Conservation (phyloP, 2,888 invertebrate genomes). For the Caenorhabditis plicata region DNA sequence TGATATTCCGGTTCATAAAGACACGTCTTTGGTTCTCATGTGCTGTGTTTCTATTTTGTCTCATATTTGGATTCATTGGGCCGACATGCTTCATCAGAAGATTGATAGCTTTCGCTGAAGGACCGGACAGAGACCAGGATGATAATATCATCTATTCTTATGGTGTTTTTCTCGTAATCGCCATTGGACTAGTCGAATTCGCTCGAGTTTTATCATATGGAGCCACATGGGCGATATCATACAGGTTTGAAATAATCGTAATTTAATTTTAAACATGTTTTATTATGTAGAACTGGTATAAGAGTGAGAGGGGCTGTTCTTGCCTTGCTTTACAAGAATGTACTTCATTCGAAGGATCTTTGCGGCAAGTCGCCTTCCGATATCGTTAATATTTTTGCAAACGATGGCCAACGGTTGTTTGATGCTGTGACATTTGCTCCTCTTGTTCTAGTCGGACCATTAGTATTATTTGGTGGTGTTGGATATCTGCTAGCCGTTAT, state of each 20-base stretch:
- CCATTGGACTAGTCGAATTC: constrained; percentile 57
- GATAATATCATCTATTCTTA: constrained; percentile 18
- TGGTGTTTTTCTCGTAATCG: constrained; percentile 14
- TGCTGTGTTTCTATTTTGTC: constrained; percentile 60
- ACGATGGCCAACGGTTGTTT: constrained; percentile 68
- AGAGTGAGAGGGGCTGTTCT: constrained; percentile 67
- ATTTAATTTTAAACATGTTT: background rate
- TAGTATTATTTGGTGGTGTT: constrained; percentile 66
- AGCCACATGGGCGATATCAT: constrained; percentile 67
- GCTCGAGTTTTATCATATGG: constrained; percentile 66
- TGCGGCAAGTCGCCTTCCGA: constrained; percentile 27
- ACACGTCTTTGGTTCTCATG: constrained; percentile 64
- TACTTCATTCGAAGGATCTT: constrained; percentile 23
- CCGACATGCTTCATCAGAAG: constrained; percentile 65
- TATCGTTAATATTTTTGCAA: constrained; percentile 67
- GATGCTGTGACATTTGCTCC: constrained; percentile 68
- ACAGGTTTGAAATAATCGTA: constrained; percentile 32
- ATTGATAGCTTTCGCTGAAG: constrained; percentile 60
- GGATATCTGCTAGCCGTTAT: constrained; percentile 66
- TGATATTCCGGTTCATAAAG: constrained; percentile 56
- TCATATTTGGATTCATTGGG: constrained; percentile 63
- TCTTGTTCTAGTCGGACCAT: constrained; percentile 66
- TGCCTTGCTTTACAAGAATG: constrained; percentile 65
- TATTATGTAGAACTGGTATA: constrained; percentile 64
- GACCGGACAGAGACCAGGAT: constrained; percentile 33